Percentiles rank a stretch among this genome's conserved stretches.
phyloP scores from a whole-genome alignment of 2,113 vertebrate species.

The Osmerus eperlanus region DNA sequence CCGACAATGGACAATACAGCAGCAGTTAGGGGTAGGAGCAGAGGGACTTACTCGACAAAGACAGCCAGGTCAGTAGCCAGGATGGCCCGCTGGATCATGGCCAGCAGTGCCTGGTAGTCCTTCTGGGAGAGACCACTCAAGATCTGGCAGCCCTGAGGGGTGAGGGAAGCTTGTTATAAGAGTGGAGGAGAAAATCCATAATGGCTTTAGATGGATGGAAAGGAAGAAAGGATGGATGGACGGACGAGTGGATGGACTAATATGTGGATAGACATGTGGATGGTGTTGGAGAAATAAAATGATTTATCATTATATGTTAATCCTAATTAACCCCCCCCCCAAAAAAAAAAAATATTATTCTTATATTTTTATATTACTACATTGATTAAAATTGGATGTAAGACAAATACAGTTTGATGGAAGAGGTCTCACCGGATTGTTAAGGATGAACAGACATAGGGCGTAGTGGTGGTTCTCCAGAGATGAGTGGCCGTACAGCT shows the following conservation, averaged over 20 bases:
- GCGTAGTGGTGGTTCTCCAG: slow-evolving; percentile 93
- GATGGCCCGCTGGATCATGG: slow-evolving; percentile 88
- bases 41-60: slow-evolving; percentile 82
- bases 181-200: not conserved
- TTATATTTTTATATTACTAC: too few species aligned
- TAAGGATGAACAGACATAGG: slow-evolving; percentile 91
- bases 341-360: too few species aligned
- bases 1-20: not conserved
- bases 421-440: slow-evolving; percentile 79
- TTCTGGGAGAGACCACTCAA: slow-evolving; percentile 83
- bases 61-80: slow-evolving; percentile 86
- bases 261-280: not conserved
- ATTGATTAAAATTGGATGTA: not conserved
- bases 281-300: not conserved
- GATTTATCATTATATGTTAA: not conserved
- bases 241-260: not conserved
- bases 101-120: slow-evolving; percentile 79
- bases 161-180: not conserved
- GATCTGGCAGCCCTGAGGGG: slow-evolving; percentile 85
- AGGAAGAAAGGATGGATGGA: not conserved
- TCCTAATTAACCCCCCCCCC: too few species aligned
- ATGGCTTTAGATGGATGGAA: not conserved
- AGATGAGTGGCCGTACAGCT: slow-evolving; percentile 88
- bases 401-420: not conserved
- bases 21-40: not conserved